phyloP scores from a whole-genome alignment of 2,113 vertebrate species.

The Tenebrosternarchus preto region DNA sequence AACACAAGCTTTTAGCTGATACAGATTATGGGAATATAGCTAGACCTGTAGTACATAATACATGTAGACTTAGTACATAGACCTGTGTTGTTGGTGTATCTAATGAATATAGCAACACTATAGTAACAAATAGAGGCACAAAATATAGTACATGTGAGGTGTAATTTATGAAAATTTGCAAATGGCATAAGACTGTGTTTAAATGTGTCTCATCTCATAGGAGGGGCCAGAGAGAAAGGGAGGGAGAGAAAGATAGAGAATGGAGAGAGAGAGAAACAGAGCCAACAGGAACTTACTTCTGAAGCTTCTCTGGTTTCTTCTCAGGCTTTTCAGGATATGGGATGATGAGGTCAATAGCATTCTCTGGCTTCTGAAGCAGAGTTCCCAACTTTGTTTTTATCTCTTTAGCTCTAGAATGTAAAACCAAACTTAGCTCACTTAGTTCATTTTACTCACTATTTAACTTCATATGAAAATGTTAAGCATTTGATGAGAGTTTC shows the following conservation, averaged over 20 bases:
- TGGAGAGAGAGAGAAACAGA: no score
- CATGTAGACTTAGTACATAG: no score
- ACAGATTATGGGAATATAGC: no score
- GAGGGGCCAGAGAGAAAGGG: background rate
- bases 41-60: no score
- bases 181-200: no score
- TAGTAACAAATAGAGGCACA: background rate
- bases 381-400: slow-evolving; percentile 94
- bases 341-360: slow-evolving; percentile 86
- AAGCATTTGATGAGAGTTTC: no score
- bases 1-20: no score
- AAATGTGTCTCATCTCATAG: no score
- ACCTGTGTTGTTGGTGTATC: no score
- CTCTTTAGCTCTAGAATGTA: slow-evolving; percentile 86
- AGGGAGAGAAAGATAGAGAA: background rate
- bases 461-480: background rate
- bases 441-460: background rate
- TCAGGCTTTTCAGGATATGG: slow-evolving; percentile 86
- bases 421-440: no score
- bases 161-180: background rate
- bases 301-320: slow-evolving; percentile 87
- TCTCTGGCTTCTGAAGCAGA: slow-evolving; percentile 92
- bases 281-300: slow-evolving; percentile 81
- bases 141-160: no score
- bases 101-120: no score